A percentile compares a stretch with the other conserved stretches of the same genome.
Conservation (phyloP, 2,888 invertebrate species). For the Scrobipalpa costella region DNA sequence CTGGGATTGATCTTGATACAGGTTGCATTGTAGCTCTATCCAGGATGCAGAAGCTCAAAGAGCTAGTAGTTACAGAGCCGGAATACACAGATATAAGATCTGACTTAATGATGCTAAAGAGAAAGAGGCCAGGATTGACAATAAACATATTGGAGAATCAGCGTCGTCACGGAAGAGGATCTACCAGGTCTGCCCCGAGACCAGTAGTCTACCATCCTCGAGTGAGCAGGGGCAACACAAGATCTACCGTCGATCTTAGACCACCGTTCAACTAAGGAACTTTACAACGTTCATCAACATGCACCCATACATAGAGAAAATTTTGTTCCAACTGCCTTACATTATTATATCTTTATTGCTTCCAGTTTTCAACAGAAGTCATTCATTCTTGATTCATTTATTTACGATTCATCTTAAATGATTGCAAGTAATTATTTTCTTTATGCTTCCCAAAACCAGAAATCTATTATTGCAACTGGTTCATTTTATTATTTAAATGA, state of each 20-base stretch:
- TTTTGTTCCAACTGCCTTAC: background rate
- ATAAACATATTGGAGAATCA: background rate
- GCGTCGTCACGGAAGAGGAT: background rate
- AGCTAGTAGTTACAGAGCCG: slow-evolving; percentile 81
- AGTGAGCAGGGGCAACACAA: background rate
- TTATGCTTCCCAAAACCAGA: background rate
- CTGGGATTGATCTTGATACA: slow-evolving; percentile 87
- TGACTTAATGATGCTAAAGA: background rate
- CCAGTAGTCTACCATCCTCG: background rate
- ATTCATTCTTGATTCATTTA: background rate
- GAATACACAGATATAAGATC: background rate
- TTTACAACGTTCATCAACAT: background rate
- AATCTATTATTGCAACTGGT: too few species aligned
- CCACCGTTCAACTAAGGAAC: too few species aligned
- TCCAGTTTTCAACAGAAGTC: background rate
- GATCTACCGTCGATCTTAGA: background rate
- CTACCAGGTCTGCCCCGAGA: background rate
- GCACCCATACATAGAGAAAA: background rate
- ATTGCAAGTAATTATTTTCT: background rate
- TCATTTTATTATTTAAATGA: too few species aligned
- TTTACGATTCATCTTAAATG: background rate
- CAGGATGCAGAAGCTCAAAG: slow-evolving; percentile 84
- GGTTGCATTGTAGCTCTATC: slow-evolving; percentile 87
- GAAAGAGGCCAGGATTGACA: background rate
- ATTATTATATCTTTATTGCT: background rate